Conservation (phyloP, 2,888 invertebrate species). For the Panzeria rudis region DNA sequence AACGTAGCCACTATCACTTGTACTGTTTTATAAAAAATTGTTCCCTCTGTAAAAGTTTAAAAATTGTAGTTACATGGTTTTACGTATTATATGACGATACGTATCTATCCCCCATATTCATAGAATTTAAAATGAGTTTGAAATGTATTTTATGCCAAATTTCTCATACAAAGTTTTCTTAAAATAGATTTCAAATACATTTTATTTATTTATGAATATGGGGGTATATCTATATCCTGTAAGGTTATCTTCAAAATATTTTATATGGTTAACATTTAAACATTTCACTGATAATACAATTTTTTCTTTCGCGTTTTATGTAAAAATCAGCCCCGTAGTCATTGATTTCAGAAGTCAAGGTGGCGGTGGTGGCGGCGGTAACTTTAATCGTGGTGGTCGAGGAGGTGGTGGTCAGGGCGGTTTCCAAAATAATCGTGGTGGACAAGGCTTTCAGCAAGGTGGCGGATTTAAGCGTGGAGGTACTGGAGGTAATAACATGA, state of each 20-base stretch:
- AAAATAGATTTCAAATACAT: too few species aligned
- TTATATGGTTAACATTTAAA: neutral
- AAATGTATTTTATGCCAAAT: too few species aligned
- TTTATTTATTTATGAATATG: too few species aligned
- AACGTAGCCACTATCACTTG: too few species aligned
- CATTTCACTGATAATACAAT: neutral
- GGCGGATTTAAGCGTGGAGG: slow-evolving; percentile 83
- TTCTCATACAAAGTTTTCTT: too few species aligned
- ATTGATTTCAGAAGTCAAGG: slow-evolving; percentile 47
- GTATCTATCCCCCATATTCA: too few species aligned
- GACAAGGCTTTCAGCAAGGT: slow-evolving; percentile 76
- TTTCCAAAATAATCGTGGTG: slow-evolving; percentile 75
- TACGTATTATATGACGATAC: too few species aligned
- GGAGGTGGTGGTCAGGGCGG: slow-evolving; percentile 80
- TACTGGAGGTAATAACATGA: slow-evolving; percentile 75
- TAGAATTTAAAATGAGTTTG: too few species aligned
- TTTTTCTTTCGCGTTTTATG: neutral
- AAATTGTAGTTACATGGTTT: too few species aligned
- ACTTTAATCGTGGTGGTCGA: slow-evolving; percentile 65
- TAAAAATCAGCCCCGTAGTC: slow-evolving; percentile 30
- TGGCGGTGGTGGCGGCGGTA: slow-evolving; percentile 72
- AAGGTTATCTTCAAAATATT: neutral
- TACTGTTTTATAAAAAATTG: too few species aligned
- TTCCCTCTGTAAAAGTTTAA: too few species aligned
- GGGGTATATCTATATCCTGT: too few species aligned